Base-by-base conservation (phyloP, 1,140 invertebrate species). In the Trichogramma pretiosum region DNA sequence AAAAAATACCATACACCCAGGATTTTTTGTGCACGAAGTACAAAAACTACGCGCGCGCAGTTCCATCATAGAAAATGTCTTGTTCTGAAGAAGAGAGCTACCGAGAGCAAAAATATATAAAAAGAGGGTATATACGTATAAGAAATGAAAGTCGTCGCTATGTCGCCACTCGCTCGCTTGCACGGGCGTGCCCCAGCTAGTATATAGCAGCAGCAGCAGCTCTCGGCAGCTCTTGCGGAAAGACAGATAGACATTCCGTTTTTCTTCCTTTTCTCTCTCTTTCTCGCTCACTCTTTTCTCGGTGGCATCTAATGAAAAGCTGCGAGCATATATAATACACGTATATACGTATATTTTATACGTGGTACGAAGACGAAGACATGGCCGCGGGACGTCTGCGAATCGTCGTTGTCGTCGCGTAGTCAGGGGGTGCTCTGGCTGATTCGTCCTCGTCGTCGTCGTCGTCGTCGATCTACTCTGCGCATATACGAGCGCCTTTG, bases 301-400 rank as follows among this genome's bases (percentile, higher is more conserved):
- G 43, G 40, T 45, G 14, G 39, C 24, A 11, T 33, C 23, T 41
- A 51, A 51, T 51, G 49, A 51, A 51, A 51, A 51, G 22, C 43
- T 28, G 16, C 30, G 30, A 17, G 26, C n/a, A n/a, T n/a, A n/a
- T n/a, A n/a, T n/a, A n/a, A n/a, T n/a, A n/a, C n/a, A n/a, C n/a
- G n/a, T n/a, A n/a, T n/a, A n/a, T n/a, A n/a, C n/a, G n/a, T n/a
- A n/a, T n/a, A n/a, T n/a, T n/a, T n/a, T n/a, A n/a, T n/a, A n/a
- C n/a, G n/a, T n/a, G n/a, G n/a, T n/a, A 3, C 24, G 47, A 39
- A 44, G 41, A 36, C 36, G 33, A 46, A 41, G 24, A 51, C 32
- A 22, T 42, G 44, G 43, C 49, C 44, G 26, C 42, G 30, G 35
- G 42, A n/a, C n/a, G n/a, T n/a, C n/a, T 11, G 19, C 19, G 30